Percentiles rank a stretch among this genome's conserved stretches.
Conservation (phyloP, 2,797 vertebrate species). For the Crocidura indochinensis region DNA sequence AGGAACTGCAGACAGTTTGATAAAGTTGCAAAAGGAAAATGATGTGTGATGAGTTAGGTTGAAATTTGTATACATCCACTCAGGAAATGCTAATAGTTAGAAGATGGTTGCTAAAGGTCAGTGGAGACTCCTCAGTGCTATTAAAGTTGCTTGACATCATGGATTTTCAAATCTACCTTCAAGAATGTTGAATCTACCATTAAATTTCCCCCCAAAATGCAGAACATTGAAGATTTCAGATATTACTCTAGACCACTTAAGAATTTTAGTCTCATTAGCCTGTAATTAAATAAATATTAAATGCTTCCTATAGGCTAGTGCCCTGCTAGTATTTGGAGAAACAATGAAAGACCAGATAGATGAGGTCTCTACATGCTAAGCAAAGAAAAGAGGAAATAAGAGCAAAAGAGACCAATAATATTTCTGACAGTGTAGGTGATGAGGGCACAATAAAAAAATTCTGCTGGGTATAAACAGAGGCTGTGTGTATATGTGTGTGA, state of each 20-base stretch:
- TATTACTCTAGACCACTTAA: neutral
- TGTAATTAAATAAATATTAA: neutral
- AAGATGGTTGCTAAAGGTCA: neutral
- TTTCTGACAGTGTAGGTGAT: neutral
- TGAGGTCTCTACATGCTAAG: neutral
- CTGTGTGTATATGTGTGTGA: too few relatives aligned
- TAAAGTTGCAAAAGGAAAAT: slow-evolving; percentile 38
- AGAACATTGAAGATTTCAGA: neutral
- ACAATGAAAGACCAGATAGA: neutral
- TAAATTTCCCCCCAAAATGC: neutral
- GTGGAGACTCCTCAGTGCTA: neutral
- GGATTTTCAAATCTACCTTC: neutral
- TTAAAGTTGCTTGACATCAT: slow-evolving; percentile 3
- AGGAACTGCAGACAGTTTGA: slow-evolving; percentile 69
- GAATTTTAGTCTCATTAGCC: neutral
- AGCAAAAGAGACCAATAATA: neutral
- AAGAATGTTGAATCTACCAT: neutral
- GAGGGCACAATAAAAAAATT: neutral
- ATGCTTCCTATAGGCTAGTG: neutral
- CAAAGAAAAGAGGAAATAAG: neutral
- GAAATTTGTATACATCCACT: neutral
- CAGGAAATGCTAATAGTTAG: neutral
- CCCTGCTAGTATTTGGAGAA: neutral
- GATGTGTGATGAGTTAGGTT: neutral
- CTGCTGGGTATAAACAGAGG: neutral